These are phyloP conservation scores for Pelvicachromis taeniatus DNA, from an alignment of 2,113 vertebrate species.

Conservation along the genomic window DNA sequence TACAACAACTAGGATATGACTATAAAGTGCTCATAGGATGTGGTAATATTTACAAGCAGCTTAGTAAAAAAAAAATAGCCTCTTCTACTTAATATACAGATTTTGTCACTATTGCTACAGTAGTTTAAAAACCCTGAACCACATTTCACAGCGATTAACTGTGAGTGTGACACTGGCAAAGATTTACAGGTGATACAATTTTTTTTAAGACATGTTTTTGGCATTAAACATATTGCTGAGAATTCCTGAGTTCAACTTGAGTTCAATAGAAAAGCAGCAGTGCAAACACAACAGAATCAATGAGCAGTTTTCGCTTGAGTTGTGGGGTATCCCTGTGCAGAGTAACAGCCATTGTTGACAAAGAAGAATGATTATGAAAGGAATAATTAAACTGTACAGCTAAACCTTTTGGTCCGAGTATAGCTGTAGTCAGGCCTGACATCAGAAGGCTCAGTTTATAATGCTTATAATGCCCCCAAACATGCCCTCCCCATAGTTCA, in stretches of 20 bases:
- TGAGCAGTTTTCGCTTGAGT: background rate
- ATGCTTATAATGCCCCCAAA: background rate
- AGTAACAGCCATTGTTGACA: background rate
- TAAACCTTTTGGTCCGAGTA: slow-evolving; percentile 5
- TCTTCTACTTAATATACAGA: slow-evolving; percentile 38
- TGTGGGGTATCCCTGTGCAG: background rate
- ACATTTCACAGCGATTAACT: slow-evolving; percentile 33
- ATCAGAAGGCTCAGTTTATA: slow-evolving; percentile 12
- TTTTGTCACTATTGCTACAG: slow-evolving; percentile 8
- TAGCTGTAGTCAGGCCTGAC: background rate
- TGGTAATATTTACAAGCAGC: slow-evolving; percentile 44
- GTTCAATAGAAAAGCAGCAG: background rate
- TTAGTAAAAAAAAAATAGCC: slow-evolving; percentile 35
- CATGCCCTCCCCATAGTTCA: background rate
- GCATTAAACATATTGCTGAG: slow-evolving; percentile 39
- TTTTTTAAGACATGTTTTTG: background rate
- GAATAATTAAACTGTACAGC: background rate
- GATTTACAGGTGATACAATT: background rate
- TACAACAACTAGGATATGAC: slow-evolving; percentile 26
- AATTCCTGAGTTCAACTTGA: slow-evolving; percentile 50
- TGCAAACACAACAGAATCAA: slow-evolving; percentile 7
- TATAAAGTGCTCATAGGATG: slow-evolving; percentile 15
- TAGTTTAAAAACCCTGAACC: slow-evolving; percentile 49
- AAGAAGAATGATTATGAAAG: background rate
- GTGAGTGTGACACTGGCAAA: background rate